Evolutionary conservation across 30 jellyfish, hydroid and myxozoan genomes (phyloP).

Genomic region (Pelagia noctiluca): DNA sequence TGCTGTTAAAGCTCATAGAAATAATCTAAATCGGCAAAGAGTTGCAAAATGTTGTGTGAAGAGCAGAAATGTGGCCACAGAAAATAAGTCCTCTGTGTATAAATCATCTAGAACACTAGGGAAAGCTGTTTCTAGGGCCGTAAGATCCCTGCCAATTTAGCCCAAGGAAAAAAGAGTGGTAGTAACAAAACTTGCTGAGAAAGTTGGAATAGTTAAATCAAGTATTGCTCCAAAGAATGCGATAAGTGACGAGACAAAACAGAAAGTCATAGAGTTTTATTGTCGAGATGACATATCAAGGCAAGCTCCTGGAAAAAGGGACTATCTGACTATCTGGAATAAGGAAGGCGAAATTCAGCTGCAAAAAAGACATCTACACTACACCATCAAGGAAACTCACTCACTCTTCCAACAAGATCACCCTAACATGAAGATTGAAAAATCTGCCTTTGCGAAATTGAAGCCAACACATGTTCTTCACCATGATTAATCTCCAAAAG

Average conservation of each 20-base stretch:
- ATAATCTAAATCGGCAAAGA: neutral
- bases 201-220: neutral
- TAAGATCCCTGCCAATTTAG: neutral
- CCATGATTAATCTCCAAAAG: slow-evolving; percentile 36
- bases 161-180: slow-evolving; percentile 6
- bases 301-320: slow-evolving; percentile 55
- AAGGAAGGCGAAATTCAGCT: slow-evolving; percentile 14
- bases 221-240: slow-evolving; percentile 5
- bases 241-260: slow-evolving; percentile 14
- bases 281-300: slow-evolving; percentile 32
- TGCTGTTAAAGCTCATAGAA: slow-evolving; percentile 3
- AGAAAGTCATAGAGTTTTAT: slow-evolving; percentile 7
- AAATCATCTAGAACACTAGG: slow-evolving; percentile 1
- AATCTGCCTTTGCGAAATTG: slow-evolving; percentile 27
- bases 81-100: neutral
- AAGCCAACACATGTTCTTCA: slow-evolving; percentile 41
- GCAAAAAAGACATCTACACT: slow-evolving; percentile 20
- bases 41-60: neutral
- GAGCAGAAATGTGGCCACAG: neutral
- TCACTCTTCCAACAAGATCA: slow-evolving; percentile 8
- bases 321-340: slow-evolving; percentile 48
- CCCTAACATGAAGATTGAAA: slow-evolving; percentile 27
- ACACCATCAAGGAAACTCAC: slow-evolving; percentile 11
- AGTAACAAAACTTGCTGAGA: neutral
- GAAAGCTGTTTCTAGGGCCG: slow-evolving; percentile 5